Conservation (phyloP, 2,113 vertebrate species). For the Pluvialis apricaria region DNA sequence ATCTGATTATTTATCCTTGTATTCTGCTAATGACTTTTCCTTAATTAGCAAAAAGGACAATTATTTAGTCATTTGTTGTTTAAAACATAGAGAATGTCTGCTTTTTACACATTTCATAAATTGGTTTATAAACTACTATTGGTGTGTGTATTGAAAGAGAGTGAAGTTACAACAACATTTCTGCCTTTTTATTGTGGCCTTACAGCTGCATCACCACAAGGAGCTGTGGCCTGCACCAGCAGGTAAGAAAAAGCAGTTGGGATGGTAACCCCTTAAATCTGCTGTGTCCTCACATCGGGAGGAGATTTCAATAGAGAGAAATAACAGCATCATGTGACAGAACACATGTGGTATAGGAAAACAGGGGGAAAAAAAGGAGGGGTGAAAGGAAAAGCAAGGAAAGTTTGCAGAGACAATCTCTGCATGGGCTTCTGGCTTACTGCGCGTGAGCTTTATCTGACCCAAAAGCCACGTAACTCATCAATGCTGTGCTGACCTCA, state of each 20-base stretch:
- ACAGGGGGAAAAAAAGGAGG: fast-evolving
- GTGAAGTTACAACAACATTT: not conserved
- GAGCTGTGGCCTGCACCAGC: not conserved
- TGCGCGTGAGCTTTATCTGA: not conserved
- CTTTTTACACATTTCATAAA: not conserved
- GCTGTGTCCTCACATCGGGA: not conserved
- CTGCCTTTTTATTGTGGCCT: not conserved
- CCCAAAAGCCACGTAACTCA: not conserved
- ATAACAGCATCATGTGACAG: not conserved
- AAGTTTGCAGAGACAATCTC: not conserved
- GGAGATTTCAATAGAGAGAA: not conserved
- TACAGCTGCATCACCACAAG: not conserved
- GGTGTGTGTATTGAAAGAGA: not conserved
- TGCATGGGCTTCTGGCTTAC: not conserved
- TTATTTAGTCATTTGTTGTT: not conserved
- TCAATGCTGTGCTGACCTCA: not conserved
- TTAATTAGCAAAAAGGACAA: not conserved
- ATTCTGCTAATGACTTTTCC: not conserved
- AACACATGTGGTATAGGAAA: not conserved
- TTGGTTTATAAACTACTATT: not conserved
- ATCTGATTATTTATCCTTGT: not conserved
- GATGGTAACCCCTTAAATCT: not conserved
- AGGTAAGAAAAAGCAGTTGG: not conserved
- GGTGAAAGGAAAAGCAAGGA: not conserved
- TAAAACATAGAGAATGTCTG: not conserved